A percentile compares a stretch with the other conserved stretches of the same genome.
phyloP scores from a whole-genome alignment of 2,888 invertebrate genomes.

The Ennomos quercinarius region DNA sequence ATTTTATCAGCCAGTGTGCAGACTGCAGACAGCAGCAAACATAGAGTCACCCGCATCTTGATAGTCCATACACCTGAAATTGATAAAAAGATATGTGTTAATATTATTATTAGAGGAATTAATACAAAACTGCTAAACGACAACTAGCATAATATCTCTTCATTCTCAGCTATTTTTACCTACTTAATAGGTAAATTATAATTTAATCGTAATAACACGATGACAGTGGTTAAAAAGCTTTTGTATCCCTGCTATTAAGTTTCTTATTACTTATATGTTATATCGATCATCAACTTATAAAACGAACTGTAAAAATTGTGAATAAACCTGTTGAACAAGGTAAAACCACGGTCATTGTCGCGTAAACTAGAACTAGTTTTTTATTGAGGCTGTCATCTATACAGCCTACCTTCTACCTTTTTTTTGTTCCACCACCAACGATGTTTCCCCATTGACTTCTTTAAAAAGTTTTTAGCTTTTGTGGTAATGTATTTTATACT shows the following conservation, averaged over 20 bases:
- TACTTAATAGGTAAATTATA: too few species aligned
- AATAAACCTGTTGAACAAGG: slow-evolving; percentile 66
- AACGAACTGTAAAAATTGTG: slow-evolving; percentile 59
- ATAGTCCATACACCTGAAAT: slow-evolving; percentile 67
- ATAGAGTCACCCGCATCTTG: slow-evolving; percentile 63
- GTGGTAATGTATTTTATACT: slow-evolving; percentile 42
- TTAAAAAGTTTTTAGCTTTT: slow-evolving; percentile 29
- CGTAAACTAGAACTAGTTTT: slow-evolving; percentile 57
- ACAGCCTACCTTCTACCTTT: slow-evolving; percentile 13
- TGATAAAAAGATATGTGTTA: slow-evolving; percentile 31
- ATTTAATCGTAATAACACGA: too few species aligned
- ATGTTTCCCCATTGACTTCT: slow-evolving; percentile 43
- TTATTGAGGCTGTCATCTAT: slow-evolving; percentile 33
- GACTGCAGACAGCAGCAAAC: slow-evolving; percentile 58
- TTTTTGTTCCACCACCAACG: slow-evolving; percentile 40
- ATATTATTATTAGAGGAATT: background rate
- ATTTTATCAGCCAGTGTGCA: slow-evolving; percentile 60
- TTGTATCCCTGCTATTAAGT: slow-evolving; percentile 14
- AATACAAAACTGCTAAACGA: too few species aligned
- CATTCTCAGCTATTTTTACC: too few species aligned
- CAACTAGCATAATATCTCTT: too few species aligned
- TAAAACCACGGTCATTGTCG: slow-evolving; percentile 72
- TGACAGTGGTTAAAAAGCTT: too few species aligned
- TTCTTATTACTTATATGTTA: slow-evolving; percentile 11
- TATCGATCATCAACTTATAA: slow-evolving; percentile 40